Conservation (phyloP, 2,888 invertebrate genomes). For the Holacanthella duospinosa region DNA sequence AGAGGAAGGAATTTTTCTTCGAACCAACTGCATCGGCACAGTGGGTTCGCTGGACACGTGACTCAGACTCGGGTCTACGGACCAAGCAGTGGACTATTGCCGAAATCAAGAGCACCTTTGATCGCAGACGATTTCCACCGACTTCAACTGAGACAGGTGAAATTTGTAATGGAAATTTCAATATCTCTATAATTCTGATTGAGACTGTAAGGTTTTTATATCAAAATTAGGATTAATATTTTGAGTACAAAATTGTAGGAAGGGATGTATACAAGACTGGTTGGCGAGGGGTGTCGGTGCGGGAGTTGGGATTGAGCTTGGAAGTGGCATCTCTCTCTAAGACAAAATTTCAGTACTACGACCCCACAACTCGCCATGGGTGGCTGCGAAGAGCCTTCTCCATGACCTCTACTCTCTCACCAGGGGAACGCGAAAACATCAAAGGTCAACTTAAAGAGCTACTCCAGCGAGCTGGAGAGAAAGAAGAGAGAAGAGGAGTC, state of each 20-base stretch:
- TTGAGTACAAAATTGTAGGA: too few species aligned
- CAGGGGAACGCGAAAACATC: slow-evolving; percentile 35
- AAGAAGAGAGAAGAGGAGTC: not conserved
- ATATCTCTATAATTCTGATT: too few species aligned
- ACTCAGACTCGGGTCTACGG: slow-evolving; percentile 63
- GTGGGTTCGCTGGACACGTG: slow-evolving; percentile 64
- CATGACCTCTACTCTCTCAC: slow-evolving; percentile 35
- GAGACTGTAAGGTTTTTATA: too few species aligned
- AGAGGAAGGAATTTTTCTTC: slow-evolving; percentile 72
- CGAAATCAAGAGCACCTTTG: slow-evolving; percentile 49
- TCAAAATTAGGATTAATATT: too few species aligned
- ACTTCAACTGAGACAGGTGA: too few species aligned
- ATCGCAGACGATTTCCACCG: not conserved
- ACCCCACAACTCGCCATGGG: slow-evolving; percentile 14
- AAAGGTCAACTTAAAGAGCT: slow-evolving; percentile 29
- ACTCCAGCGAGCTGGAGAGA: slow-evolving; percentile 19
- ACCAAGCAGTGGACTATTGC: slow-evolving; percentile 79
- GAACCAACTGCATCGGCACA: slow-evolving; percentile 62
- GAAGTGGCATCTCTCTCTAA: slow-evolving; percentile 45
- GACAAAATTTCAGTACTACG: slow-evolving; percentile 39
- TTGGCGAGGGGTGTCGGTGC: slow-evolving; percentile 73
- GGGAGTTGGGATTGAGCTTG: slow-evolving; percentile 63
- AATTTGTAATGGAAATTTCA: too few species aligned
- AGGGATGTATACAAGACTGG: slow-evolving; percentile 67
- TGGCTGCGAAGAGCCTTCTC: slow-evolving; percentile 36